These are phyloP conservation scores for Notiomystis cincta DNA, from an alignment of 2,113 vertebrate species.

Conservation along the genomic window DNA sequence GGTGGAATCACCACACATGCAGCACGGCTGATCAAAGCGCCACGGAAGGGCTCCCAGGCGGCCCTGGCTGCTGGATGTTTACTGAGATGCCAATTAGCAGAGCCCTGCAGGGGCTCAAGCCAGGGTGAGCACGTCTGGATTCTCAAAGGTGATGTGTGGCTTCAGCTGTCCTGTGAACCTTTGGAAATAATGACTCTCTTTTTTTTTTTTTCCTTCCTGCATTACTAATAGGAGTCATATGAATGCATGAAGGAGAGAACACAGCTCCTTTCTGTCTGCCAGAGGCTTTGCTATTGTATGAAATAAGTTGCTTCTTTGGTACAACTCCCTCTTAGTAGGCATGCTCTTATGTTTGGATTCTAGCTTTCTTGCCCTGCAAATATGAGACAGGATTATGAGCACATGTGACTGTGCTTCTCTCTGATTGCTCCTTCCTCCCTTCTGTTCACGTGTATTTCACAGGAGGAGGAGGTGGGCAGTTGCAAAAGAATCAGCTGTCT, in stretches of 20 bases:
- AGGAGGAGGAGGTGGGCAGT: neutral
- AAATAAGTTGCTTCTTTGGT: neutral
- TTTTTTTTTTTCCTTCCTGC: neutral
- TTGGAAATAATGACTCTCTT: neutral
- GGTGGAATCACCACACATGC: neutral
- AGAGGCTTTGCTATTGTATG: neutral
- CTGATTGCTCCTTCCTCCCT: neutral
- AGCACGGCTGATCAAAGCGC: neutral
- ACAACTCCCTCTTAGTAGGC: neutral
- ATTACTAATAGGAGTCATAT: neutral
- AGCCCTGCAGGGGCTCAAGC: neutral
- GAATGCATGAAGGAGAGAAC: neutral
- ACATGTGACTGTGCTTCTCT: neutral
- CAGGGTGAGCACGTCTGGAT: neutral
- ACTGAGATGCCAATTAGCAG: neutral
- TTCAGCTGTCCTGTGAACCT: neutral
- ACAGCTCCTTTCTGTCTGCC: neutral
- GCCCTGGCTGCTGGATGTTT: neutral
- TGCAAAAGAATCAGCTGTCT: neutral
- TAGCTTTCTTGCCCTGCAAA: neutral
- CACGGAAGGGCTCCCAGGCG: neutral
- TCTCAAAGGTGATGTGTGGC: constrained; percentile 2
- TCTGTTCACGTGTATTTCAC: neutral
- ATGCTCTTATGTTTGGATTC: neutral
- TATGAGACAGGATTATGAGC: neutral